Evolutionary conservation across 1,140 invertebrate genomes (phyloP), one percentile per base, ranked within the genome.

Genomic region (Mamestra configurata): DNA sequence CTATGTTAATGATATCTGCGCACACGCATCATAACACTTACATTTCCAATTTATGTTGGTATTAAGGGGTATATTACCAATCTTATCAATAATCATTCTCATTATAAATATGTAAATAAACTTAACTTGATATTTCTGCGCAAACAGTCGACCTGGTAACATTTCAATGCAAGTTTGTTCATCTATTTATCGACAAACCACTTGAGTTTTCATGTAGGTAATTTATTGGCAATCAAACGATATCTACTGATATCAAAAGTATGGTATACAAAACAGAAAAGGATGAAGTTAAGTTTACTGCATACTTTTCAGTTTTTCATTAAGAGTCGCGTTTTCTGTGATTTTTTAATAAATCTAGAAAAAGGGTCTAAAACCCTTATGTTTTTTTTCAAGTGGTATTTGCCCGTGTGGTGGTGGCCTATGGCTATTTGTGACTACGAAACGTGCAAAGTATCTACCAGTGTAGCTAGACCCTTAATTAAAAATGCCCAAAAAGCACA

Each of bases 191-290:
- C 15, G 7, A 8, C 27, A 61, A 2, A 61, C 59, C 59, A 61
- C 59, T 61, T 35, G 59, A 61, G 31, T 61, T 7, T 31, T 61
- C 59, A 61, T 18, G 27, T 31, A 3, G 27, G 27, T 18, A 66
- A 13, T 20, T 66, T 11, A 66, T 66, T 43, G 61, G 7, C 37
- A 66, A 66, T 66, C 61, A 66, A 43, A 40, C 61, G 37, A 4
- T 40, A 40, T 66, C 37, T 22, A 13, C 6, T 66, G 31, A 40
- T 66, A 22, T 66, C 31, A 11, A 40, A 1, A 11, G 22, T 57
- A 57, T 2, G 24, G 53, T 24, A 4, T 27, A 22, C 22, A 27
- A 55, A 55, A 24, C 20, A 55, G 3, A 3, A 0, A n/a, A 11
- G n/a, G n/a, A n/a, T n/a, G n/a, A n/a, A n/a, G n/a, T n/a, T n/a